These are phyloP conservation scores for Malurus splendens DNA, from an alignment of 2,797 vertebrate species.

Conservation along the genomic window DNA sequence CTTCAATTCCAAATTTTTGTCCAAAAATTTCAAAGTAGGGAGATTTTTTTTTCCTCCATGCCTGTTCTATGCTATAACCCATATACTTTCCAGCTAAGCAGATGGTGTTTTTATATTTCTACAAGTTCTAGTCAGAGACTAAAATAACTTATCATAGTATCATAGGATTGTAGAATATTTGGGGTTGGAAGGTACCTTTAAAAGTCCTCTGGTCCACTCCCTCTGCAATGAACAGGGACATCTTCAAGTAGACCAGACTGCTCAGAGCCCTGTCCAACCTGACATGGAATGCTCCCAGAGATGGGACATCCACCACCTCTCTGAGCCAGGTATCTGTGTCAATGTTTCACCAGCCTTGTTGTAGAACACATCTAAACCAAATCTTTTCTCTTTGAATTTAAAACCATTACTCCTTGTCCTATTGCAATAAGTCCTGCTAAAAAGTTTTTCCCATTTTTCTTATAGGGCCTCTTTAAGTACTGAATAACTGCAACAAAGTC, in stretches of 20 bases:
- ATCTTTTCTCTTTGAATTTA: not conserved
- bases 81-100: not conserved
- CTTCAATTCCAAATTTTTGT: not conserved
- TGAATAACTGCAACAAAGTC: not conserved
- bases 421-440: not conserved
- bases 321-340: not conserved
- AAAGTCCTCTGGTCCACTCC: not conserved
- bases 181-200: not conserved
- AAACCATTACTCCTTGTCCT: accelerated
- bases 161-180: not conserved
- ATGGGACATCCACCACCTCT: not conserved
- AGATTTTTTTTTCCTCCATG: not conserved
- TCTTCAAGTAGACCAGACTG: not conserved
- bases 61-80: not conserved
- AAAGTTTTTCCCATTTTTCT: not conserved
- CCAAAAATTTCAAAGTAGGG: not conserved
- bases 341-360: not conserved
- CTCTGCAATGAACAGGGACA: not conserved
- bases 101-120: not conserved
- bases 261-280: not conserved
- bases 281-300: not conserved
- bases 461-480: not conserved
- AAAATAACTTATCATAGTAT: not conserved
- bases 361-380: not conserved
- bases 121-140: not conserved